Percentiles rank a stretch among this genome's conserved stretches.
Evolutionary conservation across 2,113 vertebrate species (phyloP).

Genomic region (Planiliza haematocheilus): DNA sequence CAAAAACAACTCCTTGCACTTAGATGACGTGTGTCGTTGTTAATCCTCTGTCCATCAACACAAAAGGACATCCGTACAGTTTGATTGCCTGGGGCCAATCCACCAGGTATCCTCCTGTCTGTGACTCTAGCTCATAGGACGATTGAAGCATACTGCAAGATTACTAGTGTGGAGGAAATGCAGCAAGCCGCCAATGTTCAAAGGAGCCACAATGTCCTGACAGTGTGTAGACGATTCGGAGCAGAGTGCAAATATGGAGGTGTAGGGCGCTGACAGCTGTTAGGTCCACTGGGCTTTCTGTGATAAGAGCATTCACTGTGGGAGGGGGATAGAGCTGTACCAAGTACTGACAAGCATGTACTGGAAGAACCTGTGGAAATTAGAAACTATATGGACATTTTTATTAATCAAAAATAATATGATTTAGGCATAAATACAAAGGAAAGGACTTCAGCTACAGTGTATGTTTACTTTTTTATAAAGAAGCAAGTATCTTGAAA

Average conservation of each 20-base stretch:
- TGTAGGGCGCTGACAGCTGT: slow-evolving; percentile 29
- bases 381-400: slow-evolving; percentile 1
- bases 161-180: background rate
- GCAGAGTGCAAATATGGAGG: slow-evolving; percentile 30
- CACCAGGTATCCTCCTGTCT: no score
- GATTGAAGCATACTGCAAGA: no score
- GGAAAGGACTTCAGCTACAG: no score
- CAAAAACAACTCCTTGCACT: no score
- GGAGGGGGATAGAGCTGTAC: slow-evolving; percentile 10
- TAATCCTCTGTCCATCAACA: no score
- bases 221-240: slow-evolving; percentile 14
- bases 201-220: slow-evolving; percentile 8
- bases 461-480: no score
- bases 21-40: no score
- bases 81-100: no score
- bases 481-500: background rate
- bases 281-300: slow-evolving; percentile 39
- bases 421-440: no score
- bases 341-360: background rate
- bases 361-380: slow-evolving; percentile 14
- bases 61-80: no score
- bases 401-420: background rate
- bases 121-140: background rate
- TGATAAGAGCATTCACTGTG: slow-evolving; percentile 48
- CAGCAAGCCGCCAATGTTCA: background rate